Evolutionary conservation across 1,140 invertebrate species (phyloP).

Genomic region (Drosophila sturtevanti): DNA sequence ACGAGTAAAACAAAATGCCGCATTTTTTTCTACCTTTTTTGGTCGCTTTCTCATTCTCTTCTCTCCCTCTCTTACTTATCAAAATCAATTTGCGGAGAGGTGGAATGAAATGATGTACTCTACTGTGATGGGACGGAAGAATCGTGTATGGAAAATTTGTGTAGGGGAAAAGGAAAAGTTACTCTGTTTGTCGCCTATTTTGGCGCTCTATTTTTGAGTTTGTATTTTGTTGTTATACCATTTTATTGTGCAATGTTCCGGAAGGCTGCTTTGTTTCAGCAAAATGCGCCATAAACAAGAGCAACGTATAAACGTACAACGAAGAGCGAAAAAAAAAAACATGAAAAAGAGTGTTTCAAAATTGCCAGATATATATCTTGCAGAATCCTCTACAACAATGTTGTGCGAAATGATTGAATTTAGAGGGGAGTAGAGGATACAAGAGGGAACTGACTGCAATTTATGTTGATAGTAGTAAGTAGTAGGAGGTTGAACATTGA

Average conservation of each 20-base stretch:
- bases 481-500: neutral
- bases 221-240: constrained; percentile 49
- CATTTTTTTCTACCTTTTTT: constrained; percentile 52
- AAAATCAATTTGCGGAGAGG: constrained; percentile 67
- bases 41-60: constrained; percentile 20
- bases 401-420: constrained; percentile 66
- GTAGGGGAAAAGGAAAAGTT: neutral
- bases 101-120: constrained; percentile 1
- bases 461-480: neutral
- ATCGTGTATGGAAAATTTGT: neutral
- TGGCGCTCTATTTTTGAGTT: constrained; percentile 74
- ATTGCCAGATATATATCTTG: constrained; percentile 50
- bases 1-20: constrained; percentile 67
- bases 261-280: constrained; percentile 76
- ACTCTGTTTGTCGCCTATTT: constrained; percentile 65
- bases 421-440: neutral
- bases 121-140: neutral
- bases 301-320: constrained; percentile 45
- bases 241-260: constrained; percentile 79
- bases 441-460: neutral
- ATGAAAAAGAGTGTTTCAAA: constrained; percentile 38
- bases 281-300: constrained; percentile 73
- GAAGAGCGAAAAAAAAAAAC: neutral
- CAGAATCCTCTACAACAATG: constrained; percentile 50
- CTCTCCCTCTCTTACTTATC: constrained; percentile 45